Evolutionary conservation across 2,888 invertebrate genomes (phyloP), one percentile per base, ranked within the genome.

Genomic region (Brachynemurus nebulosus): DNA sequence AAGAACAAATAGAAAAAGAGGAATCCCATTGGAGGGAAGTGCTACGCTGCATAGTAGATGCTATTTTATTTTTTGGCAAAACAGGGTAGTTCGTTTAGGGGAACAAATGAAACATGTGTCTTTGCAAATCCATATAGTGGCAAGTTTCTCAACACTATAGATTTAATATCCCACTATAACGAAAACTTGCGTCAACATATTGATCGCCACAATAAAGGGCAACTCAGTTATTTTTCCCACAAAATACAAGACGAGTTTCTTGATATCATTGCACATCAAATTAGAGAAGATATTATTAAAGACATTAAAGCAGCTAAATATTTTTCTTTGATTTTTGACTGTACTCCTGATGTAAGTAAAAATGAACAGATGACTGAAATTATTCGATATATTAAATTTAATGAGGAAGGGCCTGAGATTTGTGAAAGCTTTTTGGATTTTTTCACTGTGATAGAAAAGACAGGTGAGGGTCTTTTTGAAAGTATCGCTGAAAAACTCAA

Each of bases 261-360:
- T 17, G 19, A 41, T 40, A 35, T 47, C 1, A 21, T 45, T 14
- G 38, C 41, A 14, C 38, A 12, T 30, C 39, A 37, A 33, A 33
- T 46, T 16, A 23, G 34, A 42, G 9, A 35, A n/a, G 12, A 34
- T 14, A 42, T 42, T 33, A 18, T 42, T 19, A n/a, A 34, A 11
- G n/a, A 42, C 2, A 35, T 42, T 19, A 17, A 35, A 21, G 20
- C 4, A 3, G 33, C 42, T 3, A 42, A 42, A 42, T 42, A 42
- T 21, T 42, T 36, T 33, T 47, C 47, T 44, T 48, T 51, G 12
- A 45, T 51, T 30, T 51, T 50, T 36, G 51, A 48, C 35, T 34
- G 35, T 34, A 42, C 35, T 8, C 42, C 42, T 4, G 42, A 42
- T 21, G 4, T 14, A 9, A 35, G 35, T n/a, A 34, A 35, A 7